A percentile compares a stretch with the other conserved stretches of the same genome.
Conservation (phyloP, 53 echinoderm and acorn worm species). For the Mesocentrotus franciscanus region DNA sequence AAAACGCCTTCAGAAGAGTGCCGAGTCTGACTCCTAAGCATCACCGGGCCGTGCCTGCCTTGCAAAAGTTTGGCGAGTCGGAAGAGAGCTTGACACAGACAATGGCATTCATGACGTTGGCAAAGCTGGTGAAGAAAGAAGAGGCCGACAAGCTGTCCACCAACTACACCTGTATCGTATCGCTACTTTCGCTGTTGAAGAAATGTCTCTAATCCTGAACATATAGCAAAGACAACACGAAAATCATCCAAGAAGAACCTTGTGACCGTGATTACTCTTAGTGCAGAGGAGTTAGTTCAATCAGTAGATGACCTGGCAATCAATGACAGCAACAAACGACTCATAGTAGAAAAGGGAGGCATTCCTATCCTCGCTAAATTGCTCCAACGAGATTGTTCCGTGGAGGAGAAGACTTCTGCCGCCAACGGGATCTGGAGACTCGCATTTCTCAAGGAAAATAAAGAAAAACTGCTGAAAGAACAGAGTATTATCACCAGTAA, state of each 20-base stretch:
- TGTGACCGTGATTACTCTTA: neutral
- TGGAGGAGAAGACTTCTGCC: slow-evolving; percentile 14
- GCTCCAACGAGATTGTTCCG: neutral
- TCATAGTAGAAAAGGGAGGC: slow-evolving; percentile 30
- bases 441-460: slow-evolving; percentile 28
- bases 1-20: slow-evolving; percentile 9
- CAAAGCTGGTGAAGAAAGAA: slow-evolving; percentile 20
- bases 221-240: neutral
- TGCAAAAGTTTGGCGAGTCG: slow-evolving; percentile 24
- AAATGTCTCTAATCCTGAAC: neutral
- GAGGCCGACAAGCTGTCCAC: slow-evolving; percentile 41
- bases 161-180: slow-evolving; percentile 1
- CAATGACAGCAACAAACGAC: slow-evolving; percentile 44
- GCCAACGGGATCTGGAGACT: slow-evolving; percentile 35
- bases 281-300: slow-evolving; percentile 31
- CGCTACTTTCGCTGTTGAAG: neutral
- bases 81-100: neutral
- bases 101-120: neutral
- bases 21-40: neutral
- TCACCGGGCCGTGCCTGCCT: slow-evolving; percentile 3
- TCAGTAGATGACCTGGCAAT: slow-evolving; percentile 18
- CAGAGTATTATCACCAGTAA: slow-evolving; percentile 9
- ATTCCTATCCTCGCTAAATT: neutral
- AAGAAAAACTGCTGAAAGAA: neutral
- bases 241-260: neutral